These are phyloP conservation scores for Drosophila busckii DNA, from an alignment of 1,140 invertebrate species.

Conservation along the genomic window DNA sequence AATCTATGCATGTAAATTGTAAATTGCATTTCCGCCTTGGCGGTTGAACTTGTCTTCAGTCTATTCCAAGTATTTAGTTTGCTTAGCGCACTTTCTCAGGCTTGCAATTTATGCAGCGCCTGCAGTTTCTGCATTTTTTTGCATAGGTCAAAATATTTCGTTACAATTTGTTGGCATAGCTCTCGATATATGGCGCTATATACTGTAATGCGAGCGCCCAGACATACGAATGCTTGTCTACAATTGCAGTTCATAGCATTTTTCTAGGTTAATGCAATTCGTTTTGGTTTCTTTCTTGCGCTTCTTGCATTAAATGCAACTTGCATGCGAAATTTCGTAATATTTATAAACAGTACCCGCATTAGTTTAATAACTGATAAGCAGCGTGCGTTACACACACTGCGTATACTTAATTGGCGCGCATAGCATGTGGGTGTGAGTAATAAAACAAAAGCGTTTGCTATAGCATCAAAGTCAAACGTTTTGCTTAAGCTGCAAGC, in stretches of 20 bases:
- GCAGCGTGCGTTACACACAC: not conserved
- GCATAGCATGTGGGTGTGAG: too few species aligned
- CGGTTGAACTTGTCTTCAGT: slow-evolving; percentile 7
- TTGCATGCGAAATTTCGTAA: slow-evolving; percentile 32
- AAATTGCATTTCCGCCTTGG: slow-evolving; percentile 10
- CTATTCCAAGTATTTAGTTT: not conserved
- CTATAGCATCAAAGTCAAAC: too few species aligned
- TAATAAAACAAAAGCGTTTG: too few species aligned
- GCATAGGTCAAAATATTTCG: slow-evolving; percentile 35
- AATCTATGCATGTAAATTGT: too few species aligned
- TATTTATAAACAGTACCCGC: slow-evolving; percentile 14
- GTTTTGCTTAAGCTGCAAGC: too few species aligned
- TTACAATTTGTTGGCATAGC: slow-evolving; percentile 27
- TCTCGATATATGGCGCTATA: slow-evolving; percentile 6
- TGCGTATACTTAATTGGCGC: slow-evolving; percentile 28
- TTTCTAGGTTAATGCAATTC: slow-evolving; percentile 42
- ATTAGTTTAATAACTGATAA: slow-evolving; percentile 19
- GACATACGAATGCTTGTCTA: slow-evolving; percentile 23
- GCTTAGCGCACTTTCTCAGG: slow-evolving; percentile 18
- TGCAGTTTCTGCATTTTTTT: slow-evolving; percentile 15
- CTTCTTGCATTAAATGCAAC: slow-evolving; percentile 21
- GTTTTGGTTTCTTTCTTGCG: slow-evolving; percentile 20
- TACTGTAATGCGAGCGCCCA: slow-evolving; percentile 19
- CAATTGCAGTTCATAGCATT: slow-evolving; percentile 21
- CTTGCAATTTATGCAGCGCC: slow-evolving; percentile 15